Evolutionary conservation across 2,797 vertebrate genomes (phyloP), one percentile per base, ranked within the genome.

Genomic region (Anniella stebbinsi): DNA sequence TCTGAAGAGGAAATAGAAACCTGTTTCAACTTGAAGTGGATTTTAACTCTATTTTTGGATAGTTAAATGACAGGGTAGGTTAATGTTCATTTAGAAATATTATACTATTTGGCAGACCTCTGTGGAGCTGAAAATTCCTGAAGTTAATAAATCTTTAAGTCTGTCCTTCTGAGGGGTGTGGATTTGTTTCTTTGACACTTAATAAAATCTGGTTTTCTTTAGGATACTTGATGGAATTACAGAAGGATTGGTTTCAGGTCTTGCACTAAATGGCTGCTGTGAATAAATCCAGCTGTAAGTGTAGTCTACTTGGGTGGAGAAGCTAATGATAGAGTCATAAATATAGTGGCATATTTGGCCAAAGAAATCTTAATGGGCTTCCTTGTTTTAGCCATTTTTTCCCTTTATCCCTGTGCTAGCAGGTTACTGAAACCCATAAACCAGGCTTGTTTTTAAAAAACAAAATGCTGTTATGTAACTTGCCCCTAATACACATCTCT

Each of bases 71-170:
- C 2, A 21, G 60, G 80, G 72, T 45, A 6, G 67, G 63, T 85
- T 83, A 80, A 84, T 86, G 18, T 86, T 80, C 48, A 36, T 60
- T 60, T 80, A 89, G 66, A 72, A 86, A 36, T 60, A 80, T 12
- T 21, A 66, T 88, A 63, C 30, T 86, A 76, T 21, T 85, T 80
- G 45, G 88, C 45, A 85, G 88, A 85, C 63, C 63, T 70, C 38
- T 66, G 17, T 66, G 48, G 87, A 69, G 48, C n/a, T 51, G 45
- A 87, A 87, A 48, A 67, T 84, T 41, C 41, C 9, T 66, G 33
- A 66, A 85, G 63, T 72, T 78, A 89, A 89, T 89, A 89, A 82
- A 89, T 54, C 13, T 66, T 89, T 86, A 78, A 57, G 33, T 63
- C 36, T 33, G 45, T 12, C 18, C 30, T 8, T 89, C 72, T 60